Evolutionary conservation across 1,140 invertebrate species (phyloP), one percentile per base, ranked within the genome.

Genomic region (Drosophila leontia): DNA sequence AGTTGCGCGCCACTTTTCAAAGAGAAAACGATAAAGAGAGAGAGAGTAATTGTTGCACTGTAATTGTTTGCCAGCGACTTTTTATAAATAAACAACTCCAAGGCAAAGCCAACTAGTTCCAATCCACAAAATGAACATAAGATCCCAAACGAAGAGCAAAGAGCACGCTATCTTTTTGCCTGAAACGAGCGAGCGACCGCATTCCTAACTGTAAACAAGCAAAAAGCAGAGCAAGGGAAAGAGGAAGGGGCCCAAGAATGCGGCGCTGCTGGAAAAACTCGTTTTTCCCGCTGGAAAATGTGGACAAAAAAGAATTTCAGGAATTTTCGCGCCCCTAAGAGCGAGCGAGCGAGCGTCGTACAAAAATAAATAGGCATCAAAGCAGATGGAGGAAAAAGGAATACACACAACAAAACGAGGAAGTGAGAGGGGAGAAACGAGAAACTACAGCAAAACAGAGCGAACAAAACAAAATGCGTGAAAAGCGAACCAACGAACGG

Each of bases 141-240:
- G n/a, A 53, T 79, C 50, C 57, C 13, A 39, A 55, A 42, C 61
- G 57, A 53, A 65, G 19, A 48, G 23, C 61, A 56, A 63, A 59
- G 56, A 70, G 44, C 17, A 32, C 81, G 70, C 77, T 80, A 74
- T 83, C 68, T 83, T 62, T 17, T 23, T n/a, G n/a, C 2, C 69
- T 51, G n/a, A 51, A 65, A 32, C 44, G 69, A 72, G 62, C 34
- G 57, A 80, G 63, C 74, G 78, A 68, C 84, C 85, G 84, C 84
- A 87, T 87, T 87, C 84, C 84, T 87, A 87, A 87, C 84, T 87
- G 84, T 87, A 87, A 87, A 87, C 84, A 87, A 88, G 78, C 74
- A 68, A 90, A 81, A 88, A 84, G 81, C 48, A 55, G 48, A 70
- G 67, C 17, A 67, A 42, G 39, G 34, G 37, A 34, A 29, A 19